Percentiles rank a stretch among this genome's conserved stretches.
Evolutionary conservation across 2,113 vertebrate species (phyloP).

Genomic region (Podarcis raffonei): DNA sequence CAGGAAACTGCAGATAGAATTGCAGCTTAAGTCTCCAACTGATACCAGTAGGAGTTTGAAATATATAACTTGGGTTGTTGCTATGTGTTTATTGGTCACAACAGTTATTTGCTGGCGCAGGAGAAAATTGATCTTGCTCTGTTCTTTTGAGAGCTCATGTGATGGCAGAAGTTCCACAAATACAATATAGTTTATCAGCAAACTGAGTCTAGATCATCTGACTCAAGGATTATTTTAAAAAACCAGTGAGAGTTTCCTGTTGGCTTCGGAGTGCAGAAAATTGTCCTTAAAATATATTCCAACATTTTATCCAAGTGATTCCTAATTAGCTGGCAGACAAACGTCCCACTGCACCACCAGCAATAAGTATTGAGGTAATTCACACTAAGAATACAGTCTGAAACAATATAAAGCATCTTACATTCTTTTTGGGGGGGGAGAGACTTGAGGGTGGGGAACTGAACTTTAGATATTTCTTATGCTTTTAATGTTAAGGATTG

Average conservation of each 20-base stretch:
- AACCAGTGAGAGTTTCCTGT: neutral
- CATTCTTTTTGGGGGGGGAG: neutral
- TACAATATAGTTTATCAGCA: neutral
- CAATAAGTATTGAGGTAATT: neutral
- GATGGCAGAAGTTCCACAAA: neutral
- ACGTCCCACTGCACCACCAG: neutral
- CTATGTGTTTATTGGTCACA: neutral
- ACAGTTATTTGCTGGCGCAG: neutral
- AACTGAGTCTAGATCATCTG: neutral
- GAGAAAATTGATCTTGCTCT: neutral
- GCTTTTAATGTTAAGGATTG: neutral
- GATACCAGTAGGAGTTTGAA: neutral
- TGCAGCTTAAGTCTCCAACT: neutral
- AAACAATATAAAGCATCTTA: neutral
- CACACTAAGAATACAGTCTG: neutral
- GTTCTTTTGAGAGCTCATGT: neutral
- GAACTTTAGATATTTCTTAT: neutral
- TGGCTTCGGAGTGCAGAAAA: neutral
- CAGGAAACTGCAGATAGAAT: neutral
- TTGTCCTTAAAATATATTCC: neutral
- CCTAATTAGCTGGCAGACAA: neutral
- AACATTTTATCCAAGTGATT: neutral
- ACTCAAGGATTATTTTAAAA: too few species aligned
- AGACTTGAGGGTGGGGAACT: neutral
- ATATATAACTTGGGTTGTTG: neutral